These are phyloP conservation scores for Hyalella azteca DNA, from an alignment of 2,888 invertebrate genomes.

Conservation along the genomic window DNA sequence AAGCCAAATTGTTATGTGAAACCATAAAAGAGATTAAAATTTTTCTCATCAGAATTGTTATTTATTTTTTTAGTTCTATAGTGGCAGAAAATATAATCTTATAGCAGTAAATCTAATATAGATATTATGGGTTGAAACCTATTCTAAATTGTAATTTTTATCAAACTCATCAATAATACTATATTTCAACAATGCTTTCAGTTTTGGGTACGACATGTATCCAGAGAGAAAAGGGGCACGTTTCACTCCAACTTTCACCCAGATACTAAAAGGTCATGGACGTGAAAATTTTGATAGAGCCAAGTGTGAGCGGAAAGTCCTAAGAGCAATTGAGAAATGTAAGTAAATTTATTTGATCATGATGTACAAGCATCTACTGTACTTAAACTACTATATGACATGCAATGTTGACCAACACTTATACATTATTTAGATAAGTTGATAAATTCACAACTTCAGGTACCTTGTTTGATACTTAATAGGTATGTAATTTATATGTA, in stretches of 20 bases:
- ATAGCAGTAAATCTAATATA: no score
- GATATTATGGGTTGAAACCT: no score
- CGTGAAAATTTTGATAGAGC: conserved; percentile 39
- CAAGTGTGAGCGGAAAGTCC: conserved; percentile 54
- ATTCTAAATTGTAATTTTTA: no score
- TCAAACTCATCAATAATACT: no score
- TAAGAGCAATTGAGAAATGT: conserved; percentile 50
- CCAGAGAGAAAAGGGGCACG: conserved; percentile 49
- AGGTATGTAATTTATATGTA: neutral
- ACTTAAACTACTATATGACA: neutral
- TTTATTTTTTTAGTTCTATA: no score
- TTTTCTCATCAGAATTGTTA: no score
- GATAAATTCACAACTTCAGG: neutral
- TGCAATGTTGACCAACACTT: neutral
- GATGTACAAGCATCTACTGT: neutral
- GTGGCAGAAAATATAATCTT: no score
- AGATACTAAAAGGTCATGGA: conserved; percentile 39
- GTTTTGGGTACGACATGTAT: conserved; percentile 54
- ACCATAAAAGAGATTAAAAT: no score
- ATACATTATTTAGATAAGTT: neutral
- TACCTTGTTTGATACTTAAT: neutral
- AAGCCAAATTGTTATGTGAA: no score
- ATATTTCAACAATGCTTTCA: no score
- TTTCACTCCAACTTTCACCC: conserved; percentile 44
- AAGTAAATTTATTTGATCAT: conserved; percentile 32